Percentiles rank a stretch among this genome's conserved stretches.
Conservation (phyloP, 2,888 invertebrate genomes). For the Luperina testacea region DNA sequence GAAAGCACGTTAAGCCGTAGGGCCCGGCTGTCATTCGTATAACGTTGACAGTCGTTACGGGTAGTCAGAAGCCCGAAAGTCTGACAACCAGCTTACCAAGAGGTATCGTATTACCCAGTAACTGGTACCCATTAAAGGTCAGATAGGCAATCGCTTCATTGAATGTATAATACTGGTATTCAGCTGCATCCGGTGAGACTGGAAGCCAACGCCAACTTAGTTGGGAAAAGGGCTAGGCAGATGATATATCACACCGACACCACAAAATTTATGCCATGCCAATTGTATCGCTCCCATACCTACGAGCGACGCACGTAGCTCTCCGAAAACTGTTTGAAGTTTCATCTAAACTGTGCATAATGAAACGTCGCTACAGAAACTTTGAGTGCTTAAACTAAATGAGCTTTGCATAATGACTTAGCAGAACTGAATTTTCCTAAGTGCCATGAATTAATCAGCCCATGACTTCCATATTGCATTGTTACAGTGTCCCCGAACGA, state of each 20-base stretch:
- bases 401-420: conserved; percentile 68
- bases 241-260: not conserved
- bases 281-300: conserved; percentile 21
- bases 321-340: conserved; percentile 42
- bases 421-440: conserved; percentile 61
- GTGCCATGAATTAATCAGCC: conserved; percentile 66
- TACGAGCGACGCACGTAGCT: conserved; percentile 1
- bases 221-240: not conserved
- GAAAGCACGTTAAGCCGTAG: too few species aligned
- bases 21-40: too few species aligned
- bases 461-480: conserved; percentile 44
- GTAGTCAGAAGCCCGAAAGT: too few species aligned
- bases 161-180: not conserved
- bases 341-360: conserved; percentile 63
- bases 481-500: conserved; percentile 25
- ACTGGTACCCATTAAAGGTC: not conserved
- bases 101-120: not conserved
- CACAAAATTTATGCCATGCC: conserved; percentile 12
- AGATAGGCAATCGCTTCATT: not conserved
- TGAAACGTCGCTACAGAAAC: conserved; percentile 63
- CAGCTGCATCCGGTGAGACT: not conserved
- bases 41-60: too few species aligned
- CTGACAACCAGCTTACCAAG: not conserved
- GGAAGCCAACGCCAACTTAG: not conserved
- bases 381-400: conserved; percentile 65